Conservation (phyloP, 2,888 invertebrate species). For the Azorinus chamasolen region DNA sequence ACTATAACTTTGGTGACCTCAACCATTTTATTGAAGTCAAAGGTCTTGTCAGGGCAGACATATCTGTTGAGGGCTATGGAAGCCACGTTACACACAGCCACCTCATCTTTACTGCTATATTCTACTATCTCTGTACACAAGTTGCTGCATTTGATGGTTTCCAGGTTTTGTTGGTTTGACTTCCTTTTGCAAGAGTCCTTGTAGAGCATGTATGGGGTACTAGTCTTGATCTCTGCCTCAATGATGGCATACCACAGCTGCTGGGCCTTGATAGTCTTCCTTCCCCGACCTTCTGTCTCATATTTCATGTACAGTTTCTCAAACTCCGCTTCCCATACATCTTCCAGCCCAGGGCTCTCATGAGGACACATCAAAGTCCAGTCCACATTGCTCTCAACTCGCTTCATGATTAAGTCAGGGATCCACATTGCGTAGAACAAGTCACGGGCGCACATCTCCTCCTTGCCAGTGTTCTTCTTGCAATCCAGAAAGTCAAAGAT, state of each 20-base stretch:
- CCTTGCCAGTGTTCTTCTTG: conserved; percentile 97
- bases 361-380: conserved; percentile 99
- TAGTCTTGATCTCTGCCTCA: conserved; percentile 98
- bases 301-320: conserved; percentile 95
- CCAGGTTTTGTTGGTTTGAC: conserved; percentile 99
- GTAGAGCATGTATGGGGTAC: conserved; percentile 96
- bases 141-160: conserved; percentile 99
- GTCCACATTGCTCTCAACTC: conserved; percentile 91
- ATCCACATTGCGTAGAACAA: conserved; percentile 99
- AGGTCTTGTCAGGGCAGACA: conserved; percentile 92
- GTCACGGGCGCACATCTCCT: conserved; percentile 97
- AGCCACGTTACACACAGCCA: conserved; percentile 99
- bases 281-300: conserved; percentile 89
- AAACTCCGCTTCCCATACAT: conserved; percentile 98
- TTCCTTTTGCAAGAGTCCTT: conserved; percentile 97
- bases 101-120: conserved; percentile 96
- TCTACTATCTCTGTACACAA: conserved; percentile 99
- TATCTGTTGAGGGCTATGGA: conserved; percentile 99
- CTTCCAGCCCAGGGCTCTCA: conserved; percentile 95
- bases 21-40: conserved; percentile 95
- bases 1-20: conserved; percentile 95
- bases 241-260: conserved; percentile 97
- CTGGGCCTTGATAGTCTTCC: conserved; percentile 91
- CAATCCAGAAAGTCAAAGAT: conserved; percentile 97
- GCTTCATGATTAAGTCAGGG: conserved; percentile 98